phyloP scores from a whole-genome alignment of 2,888 invertebrate species.

The Torymus texanus region DNA sequence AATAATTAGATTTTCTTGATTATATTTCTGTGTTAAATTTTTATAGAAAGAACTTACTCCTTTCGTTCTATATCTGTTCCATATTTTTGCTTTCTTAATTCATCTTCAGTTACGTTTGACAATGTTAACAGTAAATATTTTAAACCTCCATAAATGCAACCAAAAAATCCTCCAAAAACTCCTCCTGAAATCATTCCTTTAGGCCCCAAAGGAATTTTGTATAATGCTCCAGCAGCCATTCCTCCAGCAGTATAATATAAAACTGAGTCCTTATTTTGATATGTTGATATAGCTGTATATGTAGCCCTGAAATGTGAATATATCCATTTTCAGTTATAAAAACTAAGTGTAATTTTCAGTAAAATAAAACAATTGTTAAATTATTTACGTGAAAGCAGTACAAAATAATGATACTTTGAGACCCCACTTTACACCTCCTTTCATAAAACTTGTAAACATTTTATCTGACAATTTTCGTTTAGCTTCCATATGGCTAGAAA shows the following conservation, averaged over 20 bases:
- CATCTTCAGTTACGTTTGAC: conserved; percentile 80
- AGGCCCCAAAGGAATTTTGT: conserved; percentile 82
- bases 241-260: conserved; percentile 83
- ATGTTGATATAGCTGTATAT: conserved; percentile 81
- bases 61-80: conserved; percentile 74
- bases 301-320: conserved; percentile 77
- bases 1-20: too few relatives aligned
- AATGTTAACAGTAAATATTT: conserved; percentile 78
- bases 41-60: conserved; percentile 63
- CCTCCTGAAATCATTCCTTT: conserved; percentile 83
- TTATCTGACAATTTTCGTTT: conserved; percentile 84
- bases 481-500: conserved; percentile 81
- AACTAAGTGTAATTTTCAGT: too few relatives aligned
- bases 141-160: conserved; percentile 78
- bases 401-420: conserved; percentile 83
- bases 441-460: conserved; percentile 82
- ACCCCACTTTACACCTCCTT: conserved; percentile 84
- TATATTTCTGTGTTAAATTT: too few relatives aligned
- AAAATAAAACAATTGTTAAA: neutral
- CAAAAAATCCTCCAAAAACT: conserved; percentile 80
- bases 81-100: conserved; percentile 80
- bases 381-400: conserved; percentile 80
- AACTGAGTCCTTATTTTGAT: conserved; percentile 81
- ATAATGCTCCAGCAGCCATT: conserved; percentile 80
- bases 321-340: too few relatives aligned